These are phyloP conservation scores for Galaxias olidus DNA, from an alignment of 2,797 vertebrate species.

Conservation along the genomic window DNA sequence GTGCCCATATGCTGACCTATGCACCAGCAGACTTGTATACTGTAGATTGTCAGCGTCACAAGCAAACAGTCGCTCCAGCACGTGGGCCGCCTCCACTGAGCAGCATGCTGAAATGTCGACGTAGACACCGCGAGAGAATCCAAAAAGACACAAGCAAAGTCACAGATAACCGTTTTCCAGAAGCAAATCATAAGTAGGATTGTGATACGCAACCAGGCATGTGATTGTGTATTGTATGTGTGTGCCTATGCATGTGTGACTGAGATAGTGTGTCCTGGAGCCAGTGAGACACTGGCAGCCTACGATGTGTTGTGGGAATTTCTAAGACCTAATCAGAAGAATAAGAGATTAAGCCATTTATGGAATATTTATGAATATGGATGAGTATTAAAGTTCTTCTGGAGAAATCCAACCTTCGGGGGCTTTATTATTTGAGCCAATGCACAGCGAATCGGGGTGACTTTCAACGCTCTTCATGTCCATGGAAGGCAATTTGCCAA, in stretches of 20 bases:
- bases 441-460: constrained; percentile 63
- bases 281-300: constrained; percentile 50
- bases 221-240: constrained; percentile 25
- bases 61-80: too few relatives aligned
- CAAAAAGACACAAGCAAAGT: constrained; percentile 8
- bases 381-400: constrained; percentile 72
- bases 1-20: neutral
- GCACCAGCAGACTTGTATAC: too few relatives aligned
- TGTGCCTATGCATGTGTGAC: constrained; percentile 11
- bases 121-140: too few relatives aligned
- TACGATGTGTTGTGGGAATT: constrained; percentile 55
- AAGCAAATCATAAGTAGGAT: neutral
- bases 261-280: constrained; percentile 62
- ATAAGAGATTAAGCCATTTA: constrained; percentile 69
- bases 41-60: too few relatives aligned
- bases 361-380: constrained; percentile 73
- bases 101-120: too few relatives aligned
- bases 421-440: constrained; percentile 66
- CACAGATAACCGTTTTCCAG: constrained; percentile 2
- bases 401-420: constrained; percentile 64
- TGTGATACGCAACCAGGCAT: constrained; percentile 25
- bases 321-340: constrained; percentile 68
- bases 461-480: constrained; percentile 68
- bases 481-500: constrained; percentile 63
- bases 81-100: too few relatives aligned